phyloP scores from a whole-genome alignment of 2,797 vertebrate genomes.

The Oreortyx pictus region DNA sequence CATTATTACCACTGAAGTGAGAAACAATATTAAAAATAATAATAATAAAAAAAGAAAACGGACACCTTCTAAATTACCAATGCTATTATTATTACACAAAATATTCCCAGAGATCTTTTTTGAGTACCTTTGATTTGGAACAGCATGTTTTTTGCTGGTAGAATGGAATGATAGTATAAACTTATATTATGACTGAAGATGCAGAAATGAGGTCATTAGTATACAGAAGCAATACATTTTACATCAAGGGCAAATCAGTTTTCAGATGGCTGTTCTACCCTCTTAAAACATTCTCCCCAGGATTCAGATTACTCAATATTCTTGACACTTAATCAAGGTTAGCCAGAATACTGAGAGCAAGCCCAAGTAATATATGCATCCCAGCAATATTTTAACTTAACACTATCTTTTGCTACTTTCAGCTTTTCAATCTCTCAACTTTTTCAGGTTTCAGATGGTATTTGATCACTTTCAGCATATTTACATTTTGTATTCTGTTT shows the following conservation, averaged over 20 bases:
- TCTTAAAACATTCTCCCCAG: constrained; percentile 57
- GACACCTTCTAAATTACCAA: neutral
- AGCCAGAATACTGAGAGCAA: constrained; percentile 37
- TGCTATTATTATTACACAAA: neutral
- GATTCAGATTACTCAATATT: constrained; percentile 70
- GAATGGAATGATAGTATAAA: neutral
- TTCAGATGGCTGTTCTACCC: constrained; percentile 39
- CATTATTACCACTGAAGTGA: neutral
- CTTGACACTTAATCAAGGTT: constrained; percentile 74
- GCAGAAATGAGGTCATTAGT: constrained; percentile 48
- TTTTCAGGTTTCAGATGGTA: constrained; percentile 22
- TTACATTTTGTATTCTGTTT: neutral
- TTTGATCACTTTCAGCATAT: constrained; percentile 56
- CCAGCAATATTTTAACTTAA: constrained; percentile 65
- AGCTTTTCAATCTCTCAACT: constrained; percentile 32
- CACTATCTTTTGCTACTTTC: constrained; percentile 7
- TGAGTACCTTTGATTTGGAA: neutral
- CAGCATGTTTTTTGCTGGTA: neutral
- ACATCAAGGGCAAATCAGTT: constrained; percentile 62
- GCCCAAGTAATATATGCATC: constrained; percentile 56
- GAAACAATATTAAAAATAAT: neutral
- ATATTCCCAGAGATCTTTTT: neutral
- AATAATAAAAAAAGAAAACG: neutral
- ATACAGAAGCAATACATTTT: constrained; percentile 63
- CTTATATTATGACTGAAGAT: constrained; percentile 16